Conservation (phyloP, 2,888 invertebrate genomes). For the Gari tellinella region DNA sequence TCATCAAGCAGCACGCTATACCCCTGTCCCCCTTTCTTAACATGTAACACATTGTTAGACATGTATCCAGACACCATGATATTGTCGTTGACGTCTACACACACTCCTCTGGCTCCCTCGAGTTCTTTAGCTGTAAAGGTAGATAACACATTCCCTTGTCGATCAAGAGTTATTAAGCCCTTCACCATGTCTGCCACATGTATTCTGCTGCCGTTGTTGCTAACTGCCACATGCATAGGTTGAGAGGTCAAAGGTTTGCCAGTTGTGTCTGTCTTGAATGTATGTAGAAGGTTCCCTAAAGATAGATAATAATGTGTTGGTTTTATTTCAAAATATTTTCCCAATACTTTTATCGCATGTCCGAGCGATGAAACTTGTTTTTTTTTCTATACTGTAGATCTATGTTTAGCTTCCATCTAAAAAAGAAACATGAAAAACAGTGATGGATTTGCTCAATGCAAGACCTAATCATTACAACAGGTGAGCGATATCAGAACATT, state of each 20-base stretch:
- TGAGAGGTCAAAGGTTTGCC: conserved; percentile 14
- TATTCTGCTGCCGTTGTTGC: conserved; percentile 9
- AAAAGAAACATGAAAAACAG: too few relatives aligned
- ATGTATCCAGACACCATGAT: conserved; percentile 14
- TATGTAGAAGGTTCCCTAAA: too few relatives aligned
- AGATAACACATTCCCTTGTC: conserved; percentile 7
- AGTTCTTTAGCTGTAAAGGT: conserved; percentile 9
- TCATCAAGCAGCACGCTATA: conserved; percentile 6
- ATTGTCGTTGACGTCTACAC: conserved; percentile 26
- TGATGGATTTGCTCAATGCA: too few relatives aligned
- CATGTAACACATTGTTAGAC: conserved; percentile 25
- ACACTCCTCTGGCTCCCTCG: conserved; percentile 28
- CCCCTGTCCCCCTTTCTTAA: conserved; percentile 4
- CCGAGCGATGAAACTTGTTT: too few relatives aligned
- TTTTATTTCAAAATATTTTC: too few relatives aligned
- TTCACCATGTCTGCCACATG: conserved; percentile 24
- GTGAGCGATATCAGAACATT: too few relatives aligned
- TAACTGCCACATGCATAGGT: conserved; percentile 32
- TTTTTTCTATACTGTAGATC: too few relatives aligned
- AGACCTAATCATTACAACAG: too few relatives aligned
- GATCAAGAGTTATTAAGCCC: conserved; percentile 23
- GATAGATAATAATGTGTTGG: too few relatives aligned
- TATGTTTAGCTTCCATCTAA: too few relatives aligned
- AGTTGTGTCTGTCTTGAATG: neutral
- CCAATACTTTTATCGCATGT: too few relatives aligned